Evolutionary conservation across 2,797 vertebrate genomes (phyloP), one percentile per base, ranked within the genome.

Genomic region (Cynodonichthys magdalenae): DNA sequence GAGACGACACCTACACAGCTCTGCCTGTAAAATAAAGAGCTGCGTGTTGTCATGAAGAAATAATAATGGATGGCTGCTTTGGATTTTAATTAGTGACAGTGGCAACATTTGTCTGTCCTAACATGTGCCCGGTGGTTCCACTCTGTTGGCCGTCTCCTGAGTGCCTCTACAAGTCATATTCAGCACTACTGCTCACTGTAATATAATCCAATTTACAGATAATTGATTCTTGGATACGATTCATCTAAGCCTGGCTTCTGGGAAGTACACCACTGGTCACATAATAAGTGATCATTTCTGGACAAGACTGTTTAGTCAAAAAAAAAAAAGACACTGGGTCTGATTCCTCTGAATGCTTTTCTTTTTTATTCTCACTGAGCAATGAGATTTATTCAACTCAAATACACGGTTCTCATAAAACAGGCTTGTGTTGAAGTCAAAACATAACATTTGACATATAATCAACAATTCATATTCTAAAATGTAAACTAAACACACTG

Each of bases 141-240:
- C 77, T 70, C 63, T 8, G 77, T 36, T 76, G 51, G 34, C 49
- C 59, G 48, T 82, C 75, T 78, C 68, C 56, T 14, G 59, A 57
- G 62, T 54, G 55, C 34, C 60, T 71, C 44, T 28, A 59, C 58
- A 56, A 71, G 54, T 73, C 31, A 67, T 53, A 74, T 70, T 65
- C 58, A 58, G 47, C 8, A 2, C 46, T 62, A 48, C 45, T 71
- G 48, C 69, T 81, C 59, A 71, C 53, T 83, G 66, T 79, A 79
- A 80, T 74, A 66, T 66, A 77, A 82, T 84, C 57, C 70, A 85
- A 76, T 85, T 80, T 53, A 77, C 71, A 74, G 71, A 84, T 84
- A 84, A 87, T 81, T 88, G 79, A 87, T 87, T 87, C 69, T 82
- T 76, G 82, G 80, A 84, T 76, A 47, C 62, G 54, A 69, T 86